Conservation (phyloP, 2,797 vertebrate species). For the Rhabdomys pumilio region DNA sequence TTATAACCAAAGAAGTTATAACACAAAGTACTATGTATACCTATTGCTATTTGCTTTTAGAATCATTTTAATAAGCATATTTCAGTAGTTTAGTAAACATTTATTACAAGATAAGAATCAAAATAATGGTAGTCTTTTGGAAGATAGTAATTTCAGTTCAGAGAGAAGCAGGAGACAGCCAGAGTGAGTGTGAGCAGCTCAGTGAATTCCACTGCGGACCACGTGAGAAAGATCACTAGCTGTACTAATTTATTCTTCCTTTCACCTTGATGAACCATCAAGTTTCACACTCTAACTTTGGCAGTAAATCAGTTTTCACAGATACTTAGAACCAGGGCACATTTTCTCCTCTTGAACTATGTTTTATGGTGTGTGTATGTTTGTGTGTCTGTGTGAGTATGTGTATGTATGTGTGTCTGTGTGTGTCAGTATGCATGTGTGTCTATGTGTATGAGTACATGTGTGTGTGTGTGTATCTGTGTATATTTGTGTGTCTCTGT, state of each 20-base stretch:
- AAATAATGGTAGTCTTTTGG: slow-evolving; percentile 75
- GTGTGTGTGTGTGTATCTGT: neutral
- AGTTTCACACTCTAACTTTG: slow-evolving; percentile 60
- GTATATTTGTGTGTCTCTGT: neutral
- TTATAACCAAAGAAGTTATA: slow-evolving; percentile 13
- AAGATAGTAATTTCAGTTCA: slow-evolving; percentile 82
- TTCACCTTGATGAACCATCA: slow-evolving; percentile 72
- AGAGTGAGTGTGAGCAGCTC: slow-evolving; percentile 79
- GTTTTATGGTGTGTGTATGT: neutral
- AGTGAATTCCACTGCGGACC: slow-evolving; percentile 82
- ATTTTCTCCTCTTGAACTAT: slow-evolving; percentile 69
- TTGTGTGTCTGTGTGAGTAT: no score
- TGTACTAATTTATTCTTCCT: slow-evolving; percentile 86
- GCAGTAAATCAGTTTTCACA: slow-evolving; percentile 81
- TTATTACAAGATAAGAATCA: slow-evolving; percentile 55
- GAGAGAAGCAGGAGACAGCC: slow-evolving; percentile 84
- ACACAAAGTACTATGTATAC: neutral
- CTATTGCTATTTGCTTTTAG: neutral
- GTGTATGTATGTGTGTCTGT: neutral
- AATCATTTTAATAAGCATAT: neutral
- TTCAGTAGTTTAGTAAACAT: slow-evolving; percentile 57
- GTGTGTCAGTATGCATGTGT: no score
- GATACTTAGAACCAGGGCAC: slow-evolving; percentile 53
- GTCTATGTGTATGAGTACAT: neutral
- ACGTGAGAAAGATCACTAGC: slow-evolving; percentile 82